Conservation (phyloP, 1,140 invertebrate genomes). For the Paralvinella palmiformis region DNA sequence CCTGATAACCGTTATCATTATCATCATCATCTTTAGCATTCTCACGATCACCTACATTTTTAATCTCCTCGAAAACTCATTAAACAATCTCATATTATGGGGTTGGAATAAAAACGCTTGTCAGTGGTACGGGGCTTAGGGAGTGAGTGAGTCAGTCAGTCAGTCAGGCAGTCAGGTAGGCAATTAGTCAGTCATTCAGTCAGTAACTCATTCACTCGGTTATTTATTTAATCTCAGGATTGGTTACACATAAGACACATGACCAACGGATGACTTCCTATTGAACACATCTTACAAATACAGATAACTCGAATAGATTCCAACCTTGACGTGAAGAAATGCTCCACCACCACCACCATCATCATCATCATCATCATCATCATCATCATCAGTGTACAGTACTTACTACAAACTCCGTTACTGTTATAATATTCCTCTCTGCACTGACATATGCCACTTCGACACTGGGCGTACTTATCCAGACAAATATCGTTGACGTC, state of each 20-base stretch:
- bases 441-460: background rate
- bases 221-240: too few relatives aligned
- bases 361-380: background rate
- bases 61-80: background rate
- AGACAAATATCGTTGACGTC: background rate
- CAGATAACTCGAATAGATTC: background rate
- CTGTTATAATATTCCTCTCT: background rate
- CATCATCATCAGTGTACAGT: background rate
- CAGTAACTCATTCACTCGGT: too few relatives aligned
- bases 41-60: background rate
- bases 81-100: too few relatives aligned
- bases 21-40: background rate
- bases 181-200: too few relatives aligned
- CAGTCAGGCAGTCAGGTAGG: too few relatives aligned
- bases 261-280: background rate
- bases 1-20: background rate
- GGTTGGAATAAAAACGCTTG: too few relatives aligned
- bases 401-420: conserved; percentile 4
- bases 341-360: background rate
- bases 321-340: background rate
- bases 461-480: background rate
- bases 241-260: too few relatives aligned
- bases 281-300: background rate
- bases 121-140: too few relatives aligned
- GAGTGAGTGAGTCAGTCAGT: too few relatives aligned